Evolutionary conservation across 1,140 invertebrate genomes (phyloP), one percentile per base, ranked within the genome.

Genomic region (Brachionus plicatilis): DNA sequence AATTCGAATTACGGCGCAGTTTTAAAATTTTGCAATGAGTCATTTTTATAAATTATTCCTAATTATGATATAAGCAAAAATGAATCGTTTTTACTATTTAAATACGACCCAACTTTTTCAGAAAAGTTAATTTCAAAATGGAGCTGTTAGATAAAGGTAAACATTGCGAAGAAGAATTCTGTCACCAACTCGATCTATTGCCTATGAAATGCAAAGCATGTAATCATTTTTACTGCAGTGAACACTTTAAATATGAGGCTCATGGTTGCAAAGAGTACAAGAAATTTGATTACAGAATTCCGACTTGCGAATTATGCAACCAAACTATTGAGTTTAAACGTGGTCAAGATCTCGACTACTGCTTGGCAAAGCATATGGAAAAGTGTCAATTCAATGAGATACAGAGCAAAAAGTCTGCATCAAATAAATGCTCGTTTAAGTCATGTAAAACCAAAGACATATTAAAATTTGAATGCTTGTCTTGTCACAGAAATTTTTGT

Each of bases 201-300:
- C 82, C 82, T 17, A 60, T 72, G 47, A 84, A 70, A 70, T 84
- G 82, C 53, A 84, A 84, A 20, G 82, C 82, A 7, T 84, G 82
- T 43, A 56, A 20, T 17, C 43, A 70, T 33, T 33, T 53, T n/a
- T 84, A 53, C 43, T 84, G 82, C 65, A 70, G n/a, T 11, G 65
- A 72, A n/a, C 82, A 84, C 20, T 84, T 84, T n/a, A 53, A 47
- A 14, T 84, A 70, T 17, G 82, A 84, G 29, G 17, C 60, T 33
- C 82, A 84, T 56, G 41, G 45, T 5, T 84, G 82, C n/a, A 47
- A 68, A 45, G 82, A 84, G 45, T 29, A 11, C 14, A 27, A 45
- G 17, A 68, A 84, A 84, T 27, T 84, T n/a, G 65, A 84, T 75
- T 72, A 37, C 24, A 84, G 27, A 72, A 72, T 84, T 29, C 82